Base-by-base conservation (phyloP, 2,888 invertebrate species). In the Trilocha varians region DNA sequence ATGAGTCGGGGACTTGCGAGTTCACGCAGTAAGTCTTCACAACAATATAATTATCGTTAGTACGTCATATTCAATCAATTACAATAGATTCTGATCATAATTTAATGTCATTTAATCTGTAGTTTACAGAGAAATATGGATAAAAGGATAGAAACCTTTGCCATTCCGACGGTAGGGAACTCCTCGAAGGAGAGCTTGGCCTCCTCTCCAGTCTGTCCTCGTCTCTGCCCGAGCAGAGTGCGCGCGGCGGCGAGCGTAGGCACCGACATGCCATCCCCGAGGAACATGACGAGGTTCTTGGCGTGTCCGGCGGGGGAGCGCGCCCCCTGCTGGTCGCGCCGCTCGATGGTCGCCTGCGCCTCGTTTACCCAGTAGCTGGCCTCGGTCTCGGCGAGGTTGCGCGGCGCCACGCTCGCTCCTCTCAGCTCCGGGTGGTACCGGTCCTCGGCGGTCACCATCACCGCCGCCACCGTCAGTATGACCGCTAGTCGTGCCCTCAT, bases 261-360 rank as follows among this genome's bases (percentile, higher is more conserved):
- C 42, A 91, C 76, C 1, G 91, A 90, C 91, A 92, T 91, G 34
- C 92, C 93, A 71, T 92, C 93, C 9, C 92, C 92, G 43, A 92
- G 65, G 66, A 91, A 91, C 61, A 92, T 72, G 45, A 92, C 89
- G 5, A 91, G 72, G 68, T 91, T 91, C 49, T 77, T 78, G 8
- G 88, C 87, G 44, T 74, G 51, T 64, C 44, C 8, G 41, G 39
- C 45, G 16, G 36, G 43, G 40, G 37, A 59, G 50, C 13, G 45
- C 46, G 13, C 5, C 5, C 15, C 2, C 33, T 34, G 13, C 3
- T 34, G 39, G 35, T 44, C 46, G 15, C 56, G 49, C 9, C 54
- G 60, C 34, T 49, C 47, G n/a, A 50, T 47, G 14, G 43, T 50
- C 6, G 43, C 50, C 33, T 44, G 47, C 13, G 57, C 55, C 41